Conservation (phyloP, 2,113 vertebrate species). For the Brachirus orientalis region DNA sequence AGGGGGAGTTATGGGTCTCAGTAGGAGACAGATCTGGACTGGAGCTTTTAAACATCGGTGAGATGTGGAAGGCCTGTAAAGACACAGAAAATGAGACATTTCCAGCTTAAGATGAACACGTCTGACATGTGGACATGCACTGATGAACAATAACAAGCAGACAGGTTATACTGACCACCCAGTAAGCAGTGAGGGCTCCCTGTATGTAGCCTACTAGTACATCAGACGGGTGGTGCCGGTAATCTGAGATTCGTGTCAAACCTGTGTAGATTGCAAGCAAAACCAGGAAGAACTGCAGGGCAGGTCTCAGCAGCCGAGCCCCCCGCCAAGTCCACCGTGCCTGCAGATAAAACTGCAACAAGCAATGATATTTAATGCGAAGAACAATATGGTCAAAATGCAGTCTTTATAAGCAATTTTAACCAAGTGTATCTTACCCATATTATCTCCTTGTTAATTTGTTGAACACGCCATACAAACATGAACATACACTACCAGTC, state of each 20-base stretch:
- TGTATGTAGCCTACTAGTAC: conserved; percentile 80
- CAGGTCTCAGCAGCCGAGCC: conserved; percentile 77
- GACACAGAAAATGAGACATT: conserved; percentile 29
- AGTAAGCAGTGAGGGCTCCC: conserved; percentile 84
- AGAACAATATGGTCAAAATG: background rate
- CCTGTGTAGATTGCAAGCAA: conserved; percentile 83
- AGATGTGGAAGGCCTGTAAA: conserved; percentile 79
- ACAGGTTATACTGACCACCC: conserved; percentile 79
- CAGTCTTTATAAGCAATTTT: too few relatives aligned
- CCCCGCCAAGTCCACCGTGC: conserved; percentile 79
- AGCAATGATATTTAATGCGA: background rate
- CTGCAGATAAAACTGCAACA: conserved; percentile 83
- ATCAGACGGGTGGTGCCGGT: conserved; percentile 82
- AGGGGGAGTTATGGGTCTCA: conserved; percentile 59
- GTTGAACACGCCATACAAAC: too few relatives aligned
- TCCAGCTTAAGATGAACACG: conserved; percentile 1
- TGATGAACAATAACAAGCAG: conserved; percentile 20
- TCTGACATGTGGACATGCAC: conserved; percentile 13
- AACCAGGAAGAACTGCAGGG: conserved; percentile 82
- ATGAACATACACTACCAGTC: too few relatives aligned
- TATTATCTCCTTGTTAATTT: too few relatives aligned
- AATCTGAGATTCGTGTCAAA: conserved; percentile 81
- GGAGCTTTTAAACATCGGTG: conserved; percentile 76
- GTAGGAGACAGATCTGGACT: conserved; percentile 23
- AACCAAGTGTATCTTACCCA: background rate